These are phyloP conservation scores for Fratercula arctica DNA, from an alignment of 2,797 vertebrate genomes.

Conservation along the genomic window DNA sequence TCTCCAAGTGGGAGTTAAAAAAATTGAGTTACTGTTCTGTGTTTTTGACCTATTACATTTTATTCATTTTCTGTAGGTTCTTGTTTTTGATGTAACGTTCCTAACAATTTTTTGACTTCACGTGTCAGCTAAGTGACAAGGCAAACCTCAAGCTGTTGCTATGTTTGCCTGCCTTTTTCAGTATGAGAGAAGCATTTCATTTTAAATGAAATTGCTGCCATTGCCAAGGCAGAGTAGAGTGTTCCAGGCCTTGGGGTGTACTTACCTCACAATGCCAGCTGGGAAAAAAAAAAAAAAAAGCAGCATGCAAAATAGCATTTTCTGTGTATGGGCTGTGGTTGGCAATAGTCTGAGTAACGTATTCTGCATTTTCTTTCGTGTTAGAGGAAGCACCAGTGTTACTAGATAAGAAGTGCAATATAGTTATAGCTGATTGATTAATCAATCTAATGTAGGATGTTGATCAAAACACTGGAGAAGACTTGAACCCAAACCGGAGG, in stretches of 20 bases:
- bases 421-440: background rate
- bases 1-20: background rate
- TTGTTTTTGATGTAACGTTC: background rate
- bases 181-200: background rate
- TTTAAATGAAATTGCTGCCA: background rate
- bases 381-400: background rate
- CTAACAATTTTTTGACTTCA: background rate
- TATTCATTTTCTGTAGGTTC: background rate
- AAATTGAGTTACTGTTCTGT: background rate
- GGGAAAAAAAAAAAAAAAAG: background rate
- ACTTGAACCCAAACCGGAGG: slow-evolving; percentile 93
- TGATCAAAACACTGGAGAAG: slow-evolving; percentile 96
- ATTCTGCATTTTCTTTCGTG: background rate
- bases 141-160: background rate
- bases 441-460: slow-evolving; percentile 83
- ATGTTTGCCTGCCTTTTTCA: background rate
- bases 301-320: background rate
- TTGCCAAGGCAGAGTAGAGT: background rate
- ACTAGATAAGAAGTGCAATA: background rate
- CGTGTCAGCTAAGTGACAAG: fast-evolving
- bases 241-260: background rate
- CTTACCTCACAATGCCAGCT: background rate
- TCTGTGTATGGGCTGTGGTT: background rate
- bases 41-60: background rate
- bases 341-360: background rate